Base-by-base conservation (phyloP, 2,113 vertebrate genomes). In the Podiceps cristatus region DNA sequence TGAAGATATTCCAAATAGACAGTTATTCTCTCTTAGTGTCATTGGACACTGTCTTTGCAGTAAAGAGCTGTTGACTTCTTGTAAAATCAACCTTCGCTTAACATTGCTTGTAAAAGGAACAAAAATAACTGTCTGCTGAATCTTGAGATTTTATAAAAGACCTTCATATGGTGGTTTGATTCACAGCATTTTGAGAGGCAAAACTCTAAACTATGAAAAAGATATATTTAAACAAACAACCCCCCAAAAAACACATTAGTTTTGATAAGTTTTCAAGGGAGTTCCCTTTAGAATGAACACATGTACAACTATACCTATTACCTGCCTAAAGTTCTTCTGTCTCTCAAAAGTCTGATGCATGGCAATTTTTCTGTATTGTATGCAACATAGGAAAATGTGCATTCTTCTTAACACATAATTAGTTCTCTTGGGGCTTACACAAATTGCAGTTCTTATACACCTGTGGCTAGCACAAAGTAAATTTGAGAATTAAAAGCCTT, bases 321-420 rank as follows among this genome's bases (percentile, higher is more conserved):
- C 72, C 64, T 92, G 35, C 47, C 59, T 80, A 59, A 92, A 93
- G n/a, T 92, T 92, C 28, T 88, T 55, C 60, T 59, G 50, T 40
- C 68, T 96, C 64, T 92, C 79, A 95, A 92, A 93, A 92, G 58
- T 19, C 24, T n/a, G 47, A 84, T 72, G 76, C 44, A 85, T 81
- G 67, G 64, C 66, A 92, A 89, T 94, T 96, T 95, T 95, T 55
- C 72, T 87, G 47, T 92, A 86, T 92, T 90, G 56, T 75, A 77
- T 85, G 69, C 56, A 78, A 72, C 79, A 60, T 24, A 68, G 79
- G 84, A 92, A 93, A 94, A 95, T 50, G 49, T 86, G 63, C 56
- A 72, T 96, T 89, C 60, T 91, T 95, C 79, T 95, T 95, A 95
- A 84, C 44, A 64, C 44, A 86, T 96, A 97, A 97, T 97, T 97